A percentile compares a stretch with the other conserved stretches of the same genome.
Evolutionary conservation across 2,113 vertebrate species (phyloP).

Genomic region (Pavo muticus): DNA sequence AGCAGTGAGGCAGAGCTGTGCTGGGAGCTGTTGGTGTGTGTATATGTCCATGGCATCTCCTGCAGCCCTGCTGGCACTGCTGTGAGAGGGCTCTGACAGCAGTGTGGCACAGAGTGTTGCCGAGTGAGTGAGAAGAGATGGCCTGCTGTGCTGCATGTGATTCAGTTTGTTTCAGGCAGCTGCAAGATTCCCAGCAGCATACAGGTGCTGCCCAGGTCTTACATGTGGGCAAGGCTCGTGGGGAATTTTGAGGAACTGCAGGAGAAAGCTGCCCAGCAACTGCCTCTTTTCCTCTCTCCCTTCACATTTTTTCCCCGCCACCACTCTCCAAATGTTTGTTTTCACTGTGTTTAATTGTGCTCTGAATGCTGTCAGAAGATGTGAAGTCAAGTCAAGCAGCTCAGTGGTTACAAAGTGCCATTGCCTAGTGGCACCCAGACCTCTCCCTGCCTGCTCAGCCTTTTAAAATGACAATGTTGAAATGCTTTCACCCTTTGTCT

Average conservation of each 20-base stretch:
- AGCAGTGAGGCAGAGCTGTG: not conserved
- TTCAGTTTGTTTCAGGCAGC: not conserved
- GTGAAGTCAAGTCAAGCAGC: not conserved
- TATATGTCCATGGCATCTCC: fast-evolving
- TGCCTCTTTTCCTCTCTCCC: not conserved
- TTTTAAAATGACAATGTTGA: not conserved
- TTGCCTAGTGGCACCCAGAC: not conserved
- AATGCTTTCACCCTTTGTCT: not conserved
- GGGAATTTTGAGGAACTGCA: not conserved
- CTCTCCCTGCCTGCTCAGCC: not conserved
- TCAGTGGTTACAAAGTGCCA: not conserved
- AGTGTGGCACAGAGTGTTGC: not conserved
- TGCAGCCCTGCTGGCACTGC: not conserved
- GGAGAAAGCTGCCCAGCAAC: not conserved
- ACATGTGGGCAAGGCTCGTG: not conserved
- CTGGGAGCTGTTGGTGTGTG: not conserved
- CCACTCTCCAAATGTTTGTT: not conserved
- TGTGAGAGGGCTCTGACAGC: not conserved
- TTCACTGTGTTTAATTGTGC: not conserved
- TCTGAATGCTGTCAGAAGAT: not conserved
- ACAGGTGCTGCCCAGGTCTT: not conserved
- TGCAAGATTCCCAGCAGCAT: not conserved
- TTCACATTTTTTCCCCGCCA: not conserved
- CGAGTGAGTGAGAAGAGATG: not conserved
- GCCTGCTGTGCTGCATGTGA: fast-evolving